A percentile compares a stretch with the other conserved stretches of the same genome.
Conservation (phyloP, 2,113 vertebrate genomes). For the Callithrix jacchus region DNA sequence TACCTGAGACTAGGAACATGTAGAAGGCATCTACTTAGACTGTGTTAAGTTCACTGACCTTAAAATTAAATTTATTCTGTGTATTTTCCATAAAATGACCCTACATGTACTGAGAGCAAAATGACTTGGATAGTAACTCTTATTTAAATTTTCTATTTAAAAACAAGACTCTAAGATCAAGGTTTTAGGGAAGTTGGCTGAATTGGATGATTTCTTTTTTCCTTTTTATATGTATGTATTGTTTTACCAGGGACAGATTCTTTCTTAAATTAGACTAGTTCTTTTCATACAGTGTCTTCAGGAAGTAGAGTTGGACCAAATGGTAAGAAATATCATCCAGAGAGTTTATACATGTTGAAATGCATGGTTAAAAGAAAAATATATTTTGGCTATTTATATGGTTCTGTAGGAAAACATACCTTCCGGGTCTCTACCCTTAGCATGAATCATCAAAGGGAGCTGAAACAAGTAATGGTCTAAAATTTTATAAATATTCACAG, state of each 20-base stretch:
- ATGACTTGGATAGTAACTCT: slow-evolving; percentile 27
- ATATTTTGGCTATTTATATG: slow-evolving; percentile 69
- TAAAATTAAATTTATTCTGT: not conserved
- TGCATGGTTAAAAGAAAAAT: slow-evolving; percentile 64
- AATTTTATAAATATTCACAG: not conserved
- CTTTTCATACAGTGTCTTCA: slow-evolving; percentile 69
- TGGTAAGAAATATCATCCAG: slow-evolving; percentile 65
- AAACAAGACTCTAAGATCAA: slow-evolving; percentile 64
- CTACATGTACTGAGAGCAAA: not conserved
- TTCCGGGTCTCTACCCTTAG: slow-evolving; percentile 49
- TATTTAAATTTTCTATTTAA: slow-evolving; percentile 56
- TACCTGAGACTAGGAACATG: not conserved
- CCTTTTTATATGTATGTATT: slow-evolving; percentile 67
- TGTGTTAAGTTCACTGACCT: not conserved
- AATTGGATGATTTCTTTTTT: slow-evolving; percentile 31
- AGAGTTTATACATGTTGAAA: slow-evolving; percentile 50
- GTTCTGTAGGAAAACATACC: slow-evolving; percentile 54
- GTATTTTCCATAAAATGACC: not conserved
- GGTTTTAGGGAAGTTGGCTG: slow-evolving; percentile 56
- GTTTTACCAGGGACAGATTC: slow-evolving; percentile 70
- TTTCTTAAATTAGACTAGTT: slow-evolving; percentile 74
- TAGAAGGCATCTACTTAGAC: not conserved
- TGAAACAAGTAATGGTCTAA: slow-evolving; percentile 35
- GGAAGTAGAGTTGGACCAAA: slow-evolving; percentile 71
- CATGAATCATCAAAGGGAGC: slow-evolving; percentile 66